Base-by-base conservation (phyloP, 2,888 invertebrate species). In the Agelastica alni region DNA sequence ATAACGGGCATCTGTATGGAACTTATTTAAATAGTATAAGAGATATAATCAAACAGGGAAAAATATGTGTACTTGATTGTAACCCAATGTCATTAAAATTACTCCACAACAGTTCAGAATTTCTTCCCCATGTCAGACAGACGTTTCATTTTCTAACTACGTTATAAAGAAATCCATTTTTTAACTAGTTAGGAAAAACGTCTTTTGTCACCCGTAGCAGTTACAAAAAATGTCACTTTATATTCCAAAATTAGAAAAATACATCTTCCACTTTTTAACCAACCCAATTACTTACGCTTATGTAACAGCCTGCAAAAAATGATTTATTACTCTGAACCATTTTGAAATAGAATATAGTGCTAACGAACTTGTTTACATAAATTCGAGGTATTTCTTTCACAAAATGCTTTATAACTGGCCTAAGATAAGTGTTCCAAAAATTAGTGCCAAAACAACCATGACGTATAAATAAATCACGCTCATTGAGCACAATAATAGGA, bases 61-160 rank as follows among this genome's bases (percentile, higher is more conserved):
- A 92, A 79, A 96, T 97, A 93, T 96, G 96, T 77, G 86, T 97
- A 32, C 77, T 97, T 66, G 97, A 97, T 77, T 95, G 95, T 75
- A 93, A 93, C 62, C 94, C 96, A n/a, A 88, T 88, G 69, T 91
- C 94, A 0, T 79, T 97, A 59, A 96, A 96, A 78, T 85, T 93
- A 52, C 81, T 97, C 1, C 94, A 96, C 77, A 95, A 90, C 75
- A 93, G 94, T 71, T 89, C 93, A 39, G 96, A 96, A 74, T 91
- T 96, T 75, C 86, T 95, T 81, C 96, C 97, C 17, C 96, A 90
- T 76, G 93, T 96, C n/a, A n/a, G n/a, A n/a, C n/a, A n/a, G n/a
- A n/a, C n/a, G n/a, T n/a, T n/a, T n/a, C n/a, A n/a, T n/a, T n/a
- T n/a, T n/a, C n/a, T n/a, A n/a, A n/a, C n/a, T n/a, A n/a, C n/a